Evolutionary conservation across 2,797 vertebrate species (phyloP), one percentile per base, ranked within the genome.

Genomic region (Characodon lateralis): DNA sequence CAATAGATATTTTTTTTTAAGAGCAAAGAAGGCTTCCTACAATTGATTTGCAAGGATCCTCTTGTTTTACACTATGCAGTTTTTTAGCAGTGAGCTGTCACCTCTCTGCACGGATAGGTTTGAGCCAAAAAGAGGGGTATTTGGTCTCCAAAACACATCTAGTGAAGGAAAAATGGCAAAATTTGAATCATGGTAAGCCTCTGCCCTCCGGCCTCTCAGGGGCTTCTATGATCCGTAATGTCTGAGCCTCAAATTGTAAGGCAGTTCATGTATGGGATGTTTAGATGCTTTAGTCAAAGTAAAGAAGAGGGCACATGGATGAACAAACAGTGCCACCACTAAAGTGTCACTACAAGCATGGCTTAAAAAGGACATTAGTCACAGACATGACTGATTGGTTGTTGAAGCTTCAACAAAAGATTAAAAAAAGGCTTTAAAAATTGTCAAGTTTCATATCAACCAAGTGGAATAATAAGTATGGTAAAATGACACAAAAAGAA

Each of bases 401-500:
- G 31, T 9, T 68, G 8, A 69, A 46, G 31, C 5, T 41, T 39
- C 26, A 22, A 55, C 39, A n/a, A 20, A 35, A 39, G 9, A 3
- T 5, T 4, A 12, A 20, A 31, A 24, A 46, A 65, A 39, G 7
- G 3, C n/a, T 65, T 43, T 20, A 16, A 68, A 68, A 68, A 20
- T 9, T 6, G 58, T 79, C 74, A 71, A 41, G 65, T 76, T 80
- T 22, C 10, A 41, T 9, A 59, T 65, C 3, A 59, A 82, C 43
- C 46, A 69, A 77, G 35, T 48, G 72, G 5, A 39, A 71, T 41
- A 69, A 66, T 73, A 9, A 78, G 72, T 63, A 43, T 46, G 26
- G 73, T 39, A 73, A 68, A 73, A 59, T 43, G 61, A 78, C 59
- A 59, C 5, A 65, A 24, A 68, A 76, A 66, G 20, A 48, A 71